Evolutionary conservation across 1,140 invertebrate genomes (phyloP).

Genomic region (Coenobita brevimanus): DNA sequence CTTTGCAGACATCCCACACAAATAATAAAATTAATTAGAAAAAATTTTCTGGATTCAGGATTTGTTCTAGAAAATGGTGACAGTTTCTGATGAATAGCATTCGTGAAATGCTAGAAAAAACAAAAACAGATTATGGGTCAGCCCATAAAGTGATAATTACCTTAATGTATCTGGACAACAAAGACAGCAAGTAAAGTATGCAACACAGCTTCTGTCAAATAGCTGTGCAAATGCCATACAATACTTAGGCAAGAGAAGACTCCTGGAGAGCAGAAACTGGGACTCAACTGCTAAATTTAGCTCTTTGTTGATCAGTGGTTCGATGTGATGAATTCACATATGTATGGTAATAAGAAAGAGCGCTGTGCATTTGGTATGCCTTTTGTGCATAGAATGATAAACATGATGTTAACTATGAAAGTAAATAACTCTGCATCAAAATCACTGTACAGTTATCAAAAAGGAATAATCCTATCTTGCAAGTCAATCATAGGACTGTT

Average conservation of each 20-base stretch:
- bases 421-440: neutral
- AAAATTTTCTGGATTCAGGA: neutral
- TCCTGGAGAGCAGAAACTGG: neutral
- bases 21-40: neutral
- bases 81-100: slow-evolving; percentile 1
- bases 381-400: neutral
- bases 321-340: neutral
- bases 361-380: neutral
- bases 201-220: slow-evolving; percentile 14
- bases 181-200: neutral
- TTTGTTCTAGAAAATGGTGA: too few relatives aligned
- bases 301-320: slow-evolving; percentile 2
- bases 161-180: too few relatives aligned
- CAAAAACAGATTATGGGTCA: slow-evolving; percentile 16
- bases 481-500: neutral
- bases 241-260: slow-evolving; percentile 7
- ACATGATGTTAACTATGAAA: neutral
- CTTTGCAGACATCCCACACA: neutral
- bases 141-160: neutral
- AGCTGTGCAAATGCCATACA: too few relatives aligned
- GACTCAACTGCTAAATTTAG: neutral
- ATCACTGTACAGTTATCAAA: neutral
- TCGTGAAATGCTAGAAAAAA: slow-evolving; percentile 12
- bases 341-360: slow-evolving; percentile 10
- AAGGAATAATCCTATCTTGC: neutral